Percentiles rank a stretch among this genome's conserved stretches.
Evolutionary conservation across 2,888 invertebrate species (phyloP).

Genomic region (Synergus umbraculus): DNA sequence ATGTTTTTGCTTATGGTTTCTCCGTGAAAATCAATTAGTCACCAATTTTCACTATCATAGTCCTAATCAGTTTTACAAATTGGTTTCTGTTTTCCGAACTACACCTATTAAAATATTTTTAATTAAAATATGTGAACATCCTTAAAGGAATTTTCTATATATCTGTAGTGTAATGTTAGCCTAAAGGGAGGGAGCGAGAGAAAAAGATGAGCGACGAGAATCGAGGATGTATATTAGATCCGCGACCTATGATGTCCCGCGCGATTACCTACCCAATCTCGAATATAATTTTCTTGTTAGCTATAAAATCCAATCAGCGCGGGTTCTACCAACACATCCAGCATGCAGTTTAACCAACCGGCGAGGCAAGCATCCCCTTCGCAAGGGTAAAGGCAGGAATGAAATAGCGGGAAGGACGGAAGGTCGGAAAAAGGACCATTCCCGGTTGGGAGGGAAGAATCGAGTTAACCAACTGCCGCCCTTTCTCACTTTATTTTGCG

Average conservation of each 20-base stretch:
- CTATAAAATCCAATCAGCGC: constrained; percentile 74
- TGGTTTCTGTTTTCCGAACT: no score
- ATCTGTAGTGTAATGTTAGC: background rate
- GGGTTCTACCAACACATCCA: constrained; percentile 58
- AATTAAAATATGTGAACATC: background rate
- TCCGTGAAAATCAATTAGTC: no score
- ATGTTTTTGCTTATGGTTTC: no score
- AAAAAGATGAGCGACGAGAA: constrained; percentile 42
- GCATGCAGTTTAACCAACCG: constrained; percentile 57
- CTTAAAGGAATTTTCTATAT: background rate
- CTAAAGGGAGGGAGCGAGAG: background rate
- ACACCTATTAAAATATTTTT: no score
- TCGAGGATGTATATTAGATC: constrained; percentile 35
- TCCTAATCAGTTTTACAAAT: no score
- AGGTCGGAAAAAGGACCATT: constrained; percentile 45
- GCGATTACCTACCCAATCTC: constrained; percentile 72
- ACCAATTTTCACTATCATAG: no score
- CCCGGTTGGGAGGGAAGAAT: constrained; percentile 60
- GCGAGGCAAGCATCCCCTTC: constrained; percentile 48
- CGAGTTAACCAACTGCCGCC: constrained; percentile 66
- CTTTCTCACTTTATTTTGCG: constrained; percentile 70
- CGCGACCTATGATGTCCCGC: constrained; percentile 42
- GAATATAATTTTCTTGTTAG: constrained; percentile 77
- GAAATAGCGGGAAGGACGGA: constrained; percentile 50
- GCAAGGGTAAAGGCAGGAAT: constrained; percentile 51